Conservation (phyloP, 2,113 vertebrate genomes). For the Callorhinus ursinus region DNA sequence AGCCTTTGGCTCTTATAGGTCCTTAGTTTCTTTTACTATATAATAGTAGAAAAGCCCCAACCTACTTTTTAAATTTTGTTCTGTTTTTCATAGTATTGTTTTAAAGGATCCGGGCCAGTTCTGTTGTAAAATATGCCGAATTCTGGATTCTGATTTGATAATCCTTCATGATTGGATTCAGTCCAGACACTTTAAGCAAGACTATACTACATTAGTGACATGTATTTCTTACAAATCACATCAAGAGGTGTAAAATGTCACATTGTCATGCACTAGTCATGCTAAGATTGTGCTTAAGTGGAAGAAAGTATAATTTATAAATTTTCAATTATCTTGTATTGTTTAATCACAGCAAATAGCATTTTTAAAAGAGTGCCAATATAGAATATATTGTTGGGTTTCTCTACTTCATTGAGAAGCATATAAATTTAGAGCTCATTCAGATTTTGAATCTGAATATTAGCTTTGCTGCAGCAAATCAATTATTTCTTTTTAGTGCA, state of each 20-base stretch:
- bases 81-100: neutral
- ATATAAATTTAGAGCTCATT: neutral
- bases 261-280: neutral
- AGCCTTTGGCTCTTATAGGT: neutral
- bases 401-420: neutral
- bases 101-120: neutral
- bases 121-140: neutral
- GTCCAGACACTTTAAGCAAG: neutral
- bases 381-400: neutral
- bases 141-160: neutral
- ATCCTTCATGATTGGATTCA: neutral
- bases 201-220: neutral
- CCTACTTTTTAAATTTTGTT: neutral
- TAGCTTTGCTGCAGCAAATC: neutral
- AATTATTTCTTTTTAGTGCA: neutral
- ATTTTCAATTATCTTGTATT: neutral
- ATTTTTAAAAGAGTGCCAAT: neutral
- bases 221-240: neutral
- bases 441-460: neutral
- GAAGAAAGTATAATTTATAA: neutral
- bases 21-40: neutral
- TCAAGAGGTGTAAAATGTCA: neutral
- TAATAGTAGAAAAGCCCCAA: neutral
- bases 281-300: neutral
- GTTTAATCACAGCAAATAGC: neutral